Evolutionary conservation across 2,888 invertebrate genomes (phyloP), one percentile per base, ranked within the genome.

Genomic region (Clitarchus hookeri): DNA sequence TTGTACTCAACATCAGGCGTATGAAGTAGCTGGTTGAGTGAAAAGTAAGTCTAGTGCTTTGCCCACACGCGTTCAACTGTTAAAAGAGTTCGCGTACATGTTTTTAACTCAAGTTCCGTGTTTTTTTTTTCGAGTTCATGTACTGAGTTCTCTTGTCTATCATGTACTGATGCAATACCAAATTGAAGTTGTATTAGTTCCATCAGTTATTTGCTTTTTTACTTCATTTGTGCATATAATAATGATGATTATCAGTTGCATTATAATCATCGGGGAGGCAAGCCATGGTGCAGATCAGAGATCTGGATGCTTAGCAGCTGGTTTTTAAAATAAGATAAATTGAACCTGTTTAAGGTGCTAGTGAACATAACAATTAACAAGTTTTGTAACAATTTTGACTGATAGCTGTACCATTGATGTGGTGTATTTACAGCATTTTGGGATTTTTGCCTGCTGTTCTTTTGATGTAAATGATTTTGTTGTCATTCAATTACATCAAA

Each of bases 371-470:
- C n/a, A n/a, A 48, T 48, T 48, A 65, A 65, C 19, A 19, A 65
- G 65, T 65, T 65, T 65, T 65, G 65, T 65, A 65, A 65, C 65
- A 65, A 65, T 65, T 65, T 65, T 65, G 65, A 65, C 65, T n/a
- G 65, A n/a, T 23, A 65, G n/a, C 19, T 23, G 65, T 65, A n/a
- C 23, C 65, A 65, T 65, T 65, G 65, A 65, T 65, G 16, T 65
- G 65, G 65, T 65, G 16, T 65, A 23, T 23, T 65, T 65, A 65
- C 65, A 65, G 65, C 65, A n/a, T 65, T 0, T 65, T 48, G 48
- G 48, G 65, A n/a, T 65, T 65, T 48, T 65, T 65, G n/a, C 65
- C 65, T 65, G 65, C n/a, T 19, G 11, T 11, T 65, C 16, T 65
- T 23, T 65, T 65, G 65, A 65, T n/a, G n/a, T n/a, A 65, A 65